These are phyloP conservation scores for Neoitamus cyanurus DNA, from an alignment of 2,888 invertebrate genomes.

Conservation along the genomic window DNA sequence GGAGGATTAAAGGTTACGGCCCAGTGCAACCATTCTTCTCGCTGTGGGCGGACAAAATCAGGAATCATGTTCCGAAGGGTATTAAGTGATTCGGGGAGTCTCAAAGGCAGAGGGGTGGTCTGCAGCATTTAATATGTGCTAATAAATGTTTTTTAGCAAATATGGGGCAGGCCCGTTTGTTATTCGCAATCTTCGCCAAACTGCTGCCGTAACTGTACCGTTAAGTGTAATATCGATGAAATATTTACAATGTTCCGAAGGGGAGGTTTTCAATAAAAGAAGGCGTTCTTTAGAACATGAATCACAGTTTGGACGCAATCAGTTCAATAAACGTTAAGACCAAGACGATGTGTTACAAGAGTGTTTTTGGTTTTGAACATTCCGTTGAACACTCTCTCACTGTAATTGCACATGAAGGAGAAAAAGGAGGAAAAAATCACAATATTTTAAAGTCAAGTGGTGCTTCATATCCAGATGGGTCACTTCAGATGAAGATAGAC, in stretches of 20 bases:
- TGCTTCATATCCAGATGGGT: no score
- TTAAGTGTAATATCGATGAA: constrained; percentile 1
- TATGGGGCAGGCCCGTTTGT: not conserved
- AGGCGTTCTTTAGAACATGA: not conserved
- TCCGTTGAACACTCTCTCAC: no score
- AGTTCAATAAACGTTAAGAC: not conserved
- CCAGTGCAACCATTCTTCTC: not conserved
- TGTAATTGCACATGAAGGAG: no score
- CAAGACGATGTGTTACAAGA: not conserved
- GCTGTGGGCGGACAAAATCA: constrained; percentile 2
- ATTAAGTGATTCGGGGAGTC: constrained; percentile 5
- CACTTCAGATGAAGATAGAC: no score
- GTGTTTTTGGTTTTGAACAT: not conserved
- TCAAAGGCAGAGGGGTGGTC: not conserved
- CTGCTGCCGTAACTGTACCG: not conserved
- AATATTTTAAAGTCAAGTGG: no score
- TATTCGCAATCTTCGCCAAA: not conserved
- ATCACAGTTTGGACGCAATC: not conserved
- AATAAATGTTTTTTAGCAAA: constrained; percentile 2
- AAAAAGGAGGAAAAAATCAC: no score
- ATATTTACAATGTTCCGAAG: not conserved
- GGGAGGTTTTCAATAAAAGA: not conserved
- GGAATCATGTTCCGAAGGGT: not conserved
- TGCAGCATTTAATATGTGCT: not conserved
- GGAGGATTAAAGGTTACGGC: not conserved